Evolutionary conservation across 2,888 invertebrate genomes (phyloP).

Genomic region (Rutpela maculata): DNA sequence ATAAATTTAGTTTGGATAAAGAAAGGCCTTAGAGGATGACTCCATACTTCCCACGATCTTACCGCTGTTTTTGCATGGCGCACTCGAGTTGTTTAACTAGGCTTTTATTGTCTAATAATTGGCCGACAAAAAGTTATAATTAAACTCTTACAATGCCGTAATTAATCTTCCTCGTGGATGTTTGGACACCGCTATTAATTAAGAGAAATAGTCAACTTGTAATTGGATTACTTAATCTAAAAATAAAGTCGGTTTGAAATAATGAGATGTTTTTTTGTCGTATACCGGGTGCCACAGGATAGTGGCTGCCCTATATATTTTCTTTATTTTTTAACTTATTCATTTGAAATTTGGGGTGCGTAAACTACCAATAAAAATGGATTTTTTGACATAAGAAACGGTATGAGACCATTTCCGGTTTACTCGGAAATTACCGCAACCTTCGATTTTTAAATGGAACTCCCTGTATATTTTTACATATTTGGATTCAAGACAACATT

Average conservation of each 20-base stretch:
- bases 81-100: background rate
- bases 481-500: too few species aligned
- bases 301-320: too few species aligned
- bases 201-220: background rate
- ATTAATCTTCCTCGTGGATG: background rate
- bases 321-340: too few species aligned
- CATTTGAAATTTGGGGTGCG: too few species aligned
- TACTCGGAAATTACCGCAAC: too few species aligned
- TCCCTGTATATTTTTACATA: too few species aligned
- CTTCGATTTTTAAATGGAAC: too few species aligned
- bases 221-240: slow-evolving; percentile 3
- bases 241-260: slow-evolving; percentile 7
- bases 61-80: background rate
- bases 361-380: too few species aligned
- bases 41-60: slow-evolving; percentile 1
- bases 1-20: background rate
- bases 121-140: background rate
- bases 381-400: too few species aligned
- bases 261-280: background rate
- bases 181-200: background rate
- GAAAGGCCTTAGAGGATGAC: background rate
- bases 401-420: too few species aligned
- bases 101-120: slow-evolving; percentile 7
- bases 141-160: slow-evolving; percentile 4
- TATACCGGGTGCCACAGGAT: too few species aligned